Conservation (phyloP, 2,797 vertebrate genomes). For the Pampus argenteus region DNA sequence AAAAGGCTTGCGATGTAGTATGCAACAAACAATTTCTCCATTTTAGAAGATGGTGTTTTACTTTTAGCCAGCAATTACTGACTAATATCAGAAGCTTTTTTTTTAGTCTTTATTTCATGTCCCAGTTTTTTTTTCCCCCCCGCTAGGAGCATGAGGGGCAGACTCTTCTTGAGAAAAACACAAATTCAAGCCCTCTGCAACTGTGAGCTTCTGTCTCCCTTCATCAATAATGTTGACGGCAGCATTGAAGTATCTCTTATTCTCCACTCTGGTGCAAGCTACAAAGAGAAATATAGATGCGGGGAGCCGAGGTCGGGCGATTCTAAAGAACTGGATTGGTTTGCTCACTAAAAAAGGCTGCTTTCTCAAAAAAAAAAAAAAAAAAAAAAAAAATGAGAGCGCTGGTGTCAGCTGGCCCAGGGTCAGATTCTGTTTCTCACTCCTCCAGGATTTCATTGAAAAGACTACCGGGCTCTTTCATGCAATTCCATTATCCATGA, state of each 20-base stretch:
- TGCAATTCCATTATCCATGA: constrained; percentile 35
- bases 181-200: constrained; percentile 17
- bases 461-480: constrained; percentile 37
- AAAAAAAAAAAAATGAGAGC: background rate
- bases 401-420: constrained; percentile 42
- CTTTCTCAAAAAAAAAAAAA: constrained; percentile 15
- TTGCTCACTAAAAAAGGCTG: constrained; percentile 47
- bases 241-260: constrained; percentile 29
- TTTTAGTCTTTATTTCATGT: constrained; percentile 2
- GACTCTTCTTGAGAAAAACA: constrained; percentile 22
- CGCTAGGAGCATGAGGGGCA: constrained; percentile 8
- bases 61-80: background rate
- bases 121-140: constrained; percentile 14
- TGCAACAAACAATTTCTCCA: background rate
- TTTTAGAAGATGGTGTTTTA: constrained; percentile 8
- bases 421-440: constrained; percentile 50
- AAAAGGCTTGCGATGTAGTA: background rate
- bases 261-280: constrained; percentile 33
- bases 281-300: constrained; percentile 64
- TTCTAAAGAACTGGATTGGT: constrained; percentile 32
- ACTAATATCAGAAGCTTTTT: constrained; percentile 1
- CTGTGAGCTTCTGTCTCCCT: constrained; percentile 34
- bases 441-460: constrained; percentile 57
- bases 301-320: constrained; percentile 33
- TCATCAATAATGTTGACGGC: constrained; percentile 39